Evolutionary conservation across 2,113 vertebrate species (phyloP).

Genomic region (Centropus bengalensis): DNA sequence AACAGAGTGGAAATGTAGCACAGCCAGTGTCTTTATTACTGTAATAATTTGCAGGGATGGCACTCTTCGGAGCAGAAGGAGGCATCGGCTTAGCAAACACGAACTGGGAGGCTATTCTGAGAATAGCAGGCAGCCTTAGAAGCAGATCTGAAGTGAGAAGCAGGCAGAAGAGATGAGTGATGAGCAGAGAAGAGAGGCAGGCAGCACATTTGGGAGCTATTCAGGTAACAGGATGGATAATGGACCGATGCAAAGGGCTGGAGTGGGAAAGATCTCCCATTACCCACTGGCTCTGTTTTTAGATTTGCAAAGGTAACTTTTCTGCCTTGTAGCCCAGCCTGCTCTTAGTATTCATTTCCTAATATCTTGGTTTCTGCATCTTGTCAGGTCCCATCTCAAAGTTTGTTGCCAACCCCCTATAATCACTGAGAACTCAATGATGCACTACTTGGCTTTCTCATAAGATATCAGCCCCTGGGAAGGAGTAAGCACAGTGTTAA

Average conservation of each 20-base stretch:
- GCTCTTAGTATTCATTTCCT: not conserved
- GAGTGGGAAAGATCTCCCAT: not conserved
- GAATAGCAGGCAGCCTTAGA: slow-evolving; percentile 35
- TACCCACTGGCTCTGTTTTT: not conserved
- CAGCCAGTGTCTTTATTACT: slow-evolving; percentile 54
- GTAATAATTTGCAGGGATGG: slow-evolving; percentile 62
- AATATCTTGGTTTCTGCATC: not conserved
- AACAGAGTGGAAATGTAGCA: slow-evolving; percentile 43
- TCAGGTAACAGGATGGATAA: slow-evolving; percentile 39
- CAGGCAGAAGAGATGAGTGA: not conserved
- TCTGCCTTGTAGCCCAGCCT: not conserved
- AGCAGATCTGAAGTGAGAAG: not conserved
- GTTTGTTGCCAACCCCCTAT: not conserved
- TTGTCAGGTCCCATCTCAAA: accelerated
- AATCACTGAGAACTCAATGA: not conserved
- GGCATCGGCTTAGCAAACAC: slow-evolving; percentile 54
- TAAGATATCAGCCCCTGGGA: not conserved
- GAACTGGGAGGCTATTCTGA: slow-evolving; percentile 47
- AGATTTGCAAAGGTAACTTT: not conserved
- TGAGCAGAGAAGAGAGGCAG: slow-evolving; percentile 31
- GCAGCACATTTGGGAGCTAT: not conserved
- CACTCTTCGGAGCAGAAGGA: slow-evolving; percentile 59
- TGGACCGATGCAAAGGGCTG: not conserved
- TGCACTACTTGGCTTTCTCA: not conserved
- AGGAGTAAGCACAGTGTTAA: accelerated